Conservation (phyloP, 2,113 vertebrate species). For the Gulo gulo region DNA sequence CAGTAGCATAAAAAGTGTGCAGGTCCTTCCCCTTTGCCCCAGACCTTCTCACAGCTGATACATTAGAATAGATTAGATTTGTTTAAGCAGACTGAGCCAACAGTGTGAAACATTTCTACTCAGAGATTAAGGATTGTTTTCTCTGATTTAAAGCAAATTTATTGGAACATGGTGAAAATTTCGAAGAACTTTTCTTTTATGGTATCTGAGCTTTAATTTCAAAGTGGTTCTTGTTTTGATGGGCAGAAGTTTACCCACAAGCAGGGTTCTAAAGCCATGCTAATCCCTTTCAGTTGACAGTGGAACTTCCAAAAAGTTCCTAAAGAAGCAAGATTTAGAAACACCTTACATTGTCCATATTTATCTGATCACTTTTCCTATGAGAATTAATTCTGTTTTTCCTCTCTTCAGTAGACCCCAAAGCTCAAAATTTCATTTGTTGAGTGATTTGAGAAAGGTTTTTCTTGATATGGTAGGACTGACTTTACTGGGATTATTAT, state of each 20-base stretch:
- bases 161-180: background rate
- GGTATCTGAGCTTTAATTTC: background rate
- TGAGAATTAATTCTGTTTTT: background rate
- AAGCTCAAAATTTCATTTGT: background rate
- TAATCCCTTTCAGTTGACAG: background rate
- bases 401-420: background rate
- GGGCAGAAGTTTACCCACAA: background rate
- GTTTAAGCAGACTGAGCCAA: background rate
- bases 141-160: background rate
- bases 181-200: background rate
- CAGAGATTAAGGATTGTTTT: background rate
- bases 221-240: background rate
- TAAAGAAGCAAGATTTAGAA: constrained; percentile 5
- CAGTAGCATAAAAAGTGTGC: background rate
- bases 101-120: background rate
- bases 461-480: background rate
- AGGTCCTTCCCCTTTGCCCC: background rate
- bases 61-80: background rate
- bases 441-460: background rate
- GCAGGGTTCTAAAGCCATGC: background rate
- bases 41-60: background rate
- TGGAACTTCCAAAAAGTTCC: background rate
- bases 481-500: background rate
- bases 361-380: background rate
- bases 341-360: background rate